Evolutionary conservation across 2,797 vertebrate species (phyloP).

Genomic region (Halcyon badia): DNA sequence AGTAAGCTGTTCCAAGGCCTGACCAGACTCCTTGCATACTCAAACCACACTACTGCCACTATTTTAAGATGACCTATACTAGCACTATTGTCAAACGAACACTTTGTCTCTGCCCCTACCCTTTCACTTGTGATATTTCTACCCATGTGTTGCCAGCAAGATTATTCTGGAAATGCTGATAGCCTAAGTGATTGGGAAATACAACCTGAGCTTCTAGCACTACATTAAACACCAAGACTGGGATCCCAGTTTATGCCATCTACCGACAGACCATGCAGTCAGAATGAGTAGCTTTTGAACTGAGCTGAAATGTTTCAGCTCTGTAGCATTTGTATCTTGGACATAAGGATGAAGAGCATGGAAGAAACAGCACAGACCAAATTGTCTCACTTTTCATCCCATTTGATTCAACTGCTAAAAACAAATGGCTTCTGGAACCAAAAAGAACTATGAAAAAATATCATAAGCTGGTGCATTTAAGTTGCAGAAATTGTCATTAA

Average conservation of each 20-base stretch:
- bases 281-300: neutral
- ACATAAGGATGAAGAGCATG: neutral
- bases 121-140: neutral
- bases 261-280: neutral
- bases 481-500: neutral
- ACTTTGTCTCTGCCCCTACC: neutral
- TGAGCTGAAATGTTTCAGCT: neutral
- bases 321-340: neutral
- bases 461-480: neutral
- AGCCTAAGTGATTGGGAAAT: neutral
- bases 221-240: neutral
- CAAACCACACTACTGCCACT: neutral
- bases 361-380: neutral
- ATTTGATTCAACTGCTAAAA: neutral
- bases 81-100: neutral
- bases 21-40: neutral
- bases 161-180: neutral
- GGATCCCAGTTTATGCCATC: neutral
- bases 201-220: neutral
- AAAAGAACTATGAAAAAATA: neutral
- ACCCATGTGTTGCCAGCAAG: neutral
- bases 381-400: neutral
- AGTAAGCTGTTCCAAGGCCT: neutral
- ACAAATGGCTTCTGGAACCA: neutral
- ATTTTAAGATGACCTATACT: neutral